Evolutionary conservation across 1,140 invertebrate species (phyloP).

Genomic region (Sinella curviseta): DNA sequence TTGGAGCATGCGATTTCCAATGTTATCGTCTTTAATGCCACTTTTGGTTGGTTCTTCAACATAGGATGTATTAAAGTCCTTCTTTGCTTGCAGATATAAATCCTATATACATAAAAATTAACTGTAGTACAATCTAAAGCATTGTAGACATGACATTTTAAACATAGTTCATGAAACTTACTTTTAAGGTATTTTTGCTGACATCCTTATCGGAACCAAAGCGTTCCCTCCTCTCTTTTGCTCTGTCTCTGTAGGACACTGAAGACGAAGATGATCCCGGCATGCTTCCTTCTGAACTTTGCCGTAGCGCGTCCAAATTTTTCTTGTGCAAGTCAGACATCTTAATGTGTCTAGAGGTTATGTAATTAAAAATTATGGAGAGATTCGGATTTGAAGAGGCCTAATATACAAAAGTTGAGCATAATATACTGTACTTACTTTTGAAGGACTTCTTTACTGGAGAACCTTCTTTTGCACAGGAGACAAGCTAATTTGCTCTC

Average conservation of each 20-base stretch:
- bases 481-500: slow-evolving; percentile 85
- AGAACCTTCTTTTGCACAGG: slow-evolving; percentile 92
- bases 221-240: slow-evolving; percentile 90
- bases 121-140: neutral
- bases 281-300: neutral
- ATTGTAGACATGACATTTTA: neutral
- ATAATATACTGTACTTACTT: too few species aligned
- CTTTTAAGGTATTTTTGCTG: slow-evolving; percentile 70
- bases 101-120: slow-evolving; percentile 53
- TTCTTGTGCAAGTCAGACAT: slow-evolving; percentile 94
- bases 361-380: slow-evolving; percentile 21
- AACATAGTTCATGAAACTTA: slow-evolving; percentile 29
- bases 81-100: slow-evolving; percentile 64
- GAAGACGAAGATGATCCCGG: slow-evolving; percentile 54
- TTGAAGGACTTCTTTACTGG: slow-evolving; percentile 79
- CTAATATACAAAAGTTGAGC: too few species aligned
- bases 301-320: slow-evolving; percentile 74
- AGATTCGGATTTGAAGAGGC: too few species aligned
- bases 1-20: slow-evolving; percentile 89
- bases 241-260: slow-evolving; percentile 80
- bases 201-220: slow-evolving; percentile 76
- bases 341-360: slow-evolving; percentile 72
- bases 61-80: slow-evolving; percentile 56
- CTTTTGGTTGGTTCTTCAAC: slow-evolving; percentile 68
- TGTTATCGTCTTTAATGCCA: slow-evolving; percentile 81